Evolutionary conservation across 2,113 vertebrate genomes (phyloP).

Genomic region (Nycticryphes semicollaris): DNA sequence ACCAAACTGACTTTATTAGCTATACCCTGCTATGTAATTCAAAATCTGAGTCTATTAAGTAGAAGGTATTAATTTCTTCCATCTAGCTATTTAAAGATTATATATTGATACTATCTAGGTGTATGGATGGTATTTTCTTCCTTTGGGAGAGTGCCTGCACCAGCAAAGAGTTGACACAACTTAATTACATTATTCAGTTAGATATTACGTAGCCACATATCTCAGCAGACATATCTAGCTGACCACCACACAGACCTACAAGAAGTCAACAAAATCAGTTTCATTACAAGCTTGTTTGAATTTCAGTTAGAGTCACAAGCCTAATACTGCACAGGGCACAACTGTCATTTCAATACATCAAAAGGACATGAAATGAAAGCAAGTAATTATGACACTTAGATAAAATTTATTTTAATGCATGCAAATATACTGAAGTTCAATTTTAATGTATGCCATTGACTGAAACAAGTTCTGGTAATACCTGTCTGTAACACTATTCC

Average conservation of each 20-base stretch:
- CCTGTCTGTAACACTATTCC: not conserved
- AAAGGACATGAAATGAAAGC: not conserved
- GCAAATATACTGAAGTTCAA: not conserved
- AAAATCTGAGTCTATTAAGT: not conserved
- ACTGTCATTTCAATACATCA: not conserved
- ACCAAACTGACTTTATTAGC: not conserved
- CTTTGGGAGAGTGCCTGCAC: not conserved
- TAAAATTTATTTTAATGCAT: not conserved
- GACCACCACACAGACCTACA: not conserved
- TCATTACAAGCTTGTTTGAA: not conserved
- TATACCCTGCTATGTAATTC: not conserved
- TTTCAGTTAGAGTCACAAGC: not conserved
- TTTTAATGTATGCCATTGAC: not conserved
- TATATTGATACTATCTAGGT: not conserved
- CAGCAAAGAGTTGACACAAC: not conserved
- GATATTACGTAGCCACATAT: not conserved
- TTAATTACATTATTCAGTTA: not conserved
- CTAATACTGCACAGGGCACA: not conserved
- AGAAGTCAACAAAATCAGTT: not conserved
- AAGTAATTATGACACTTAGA: not conserved
- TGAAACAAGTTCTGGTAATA: not conserved
- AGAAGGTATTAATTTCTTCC: not conserved
- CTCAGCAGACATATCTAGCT: not conserved
- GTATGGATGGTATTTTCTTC: not conserved
- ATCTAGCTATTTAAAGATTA: not conserved